Percentiles rank a stretch among this genome's conserved stretches.
Conservation (phyloP, 2,888 invertebrate genomes). For the Ophion ellenae region DNA sequence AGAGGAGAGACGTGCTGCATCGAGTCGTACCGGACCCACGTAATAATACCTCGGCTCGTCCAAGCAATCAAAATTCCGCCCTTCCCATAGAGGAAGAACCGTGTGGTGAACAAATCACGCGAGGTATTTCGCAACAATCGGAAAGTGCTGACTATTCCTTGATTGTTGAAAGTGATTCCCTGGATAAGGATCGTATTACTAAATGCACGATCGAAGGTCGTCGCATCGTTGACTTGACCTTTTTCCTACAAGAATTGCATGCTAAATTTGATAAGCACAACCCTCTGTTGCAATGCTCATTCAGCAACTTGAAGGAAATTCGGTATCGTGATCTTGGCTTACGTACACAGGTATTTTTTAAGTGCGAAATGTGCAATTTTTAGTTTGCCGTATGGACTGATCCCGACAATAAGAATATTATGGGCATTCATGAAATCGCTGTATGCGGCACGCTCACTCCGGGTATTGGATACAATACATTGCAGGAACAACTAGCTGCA, state of each 20-base stretch:
- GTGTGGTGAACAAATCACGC: neutral
- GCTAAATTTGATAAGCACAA: slow-evolving; percentile 11
- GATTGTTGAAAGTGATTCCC: neutral
- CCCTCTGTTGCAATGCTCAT: neutral
- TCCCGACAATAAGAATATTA: slow-evolving; percentile 2
- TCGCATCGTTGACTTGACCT: slow-evolving; percentile 30
- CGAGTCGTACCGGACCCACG: no score
- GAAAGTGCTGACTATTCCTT: neutral
- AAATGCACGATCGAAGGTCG: slow-evolving; percentile 29
- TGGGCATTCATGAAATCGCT: slow-evolving; percentile 50
- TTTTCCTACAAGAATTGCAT: slow-evolving; percentile 16
- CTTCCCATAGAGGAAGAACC: neutral
- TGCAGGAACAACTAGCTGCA: slow-evolving; percentile 35
- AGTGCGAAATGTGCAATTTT: slow-evolving; percentile 29
- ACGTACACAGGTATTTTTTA: slow-evolving; percentile 17
- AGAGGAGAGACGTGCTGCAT: no score
- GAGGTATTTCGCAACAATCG: neutral
- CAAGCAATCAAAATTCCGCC: no score
- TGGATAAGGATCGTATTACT: neutral
- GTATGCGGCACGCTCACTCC: slow-evolving; percentile 48
- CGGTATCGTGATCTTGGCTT: slow-evolving; percentile 18
- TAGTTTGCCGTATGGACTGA: slow-evolving; percentile 20
- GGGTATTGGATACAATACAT: slow-evolving; percentile 41
- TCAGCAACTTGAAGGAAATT: slow-evolving; percentile 4
- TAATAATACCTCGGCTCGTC: no score